Evolutionary conservation across 1,140 invertebrate species (phyloP), one percentile per base, ranked within the genome.

Genomic region (Apolygus lucorum): DNA sequence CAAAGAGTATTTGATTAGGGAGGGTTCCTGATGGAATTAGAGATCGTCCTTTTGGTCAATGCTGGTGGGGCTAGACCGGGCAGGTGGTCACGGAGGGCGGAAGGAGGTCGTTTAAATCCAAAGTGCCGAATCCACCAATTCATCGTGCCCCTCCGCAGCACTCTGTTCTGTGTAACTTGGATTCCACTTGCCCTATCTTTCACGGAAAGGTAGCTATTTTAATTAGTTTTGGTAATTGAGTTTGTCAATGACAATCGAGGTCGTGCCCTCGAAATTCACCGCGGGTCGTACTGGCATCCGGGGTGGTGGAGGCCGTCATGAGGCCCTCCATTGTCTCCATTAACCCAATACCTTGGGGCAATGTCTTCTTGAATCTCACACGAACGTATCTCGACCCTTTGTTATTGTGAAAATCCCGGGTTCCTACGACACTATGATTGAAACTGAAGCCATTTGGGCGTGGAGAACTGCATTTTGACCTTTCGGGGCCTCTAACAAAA

Each of bases 141-240:
- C 34, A 17, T 17, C 17, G 34, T 11, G 8, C 34, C 34, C 34
- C 34, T 49, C 34, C 8, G 8, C 34, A 17, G 8, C 34, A 49
- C 8, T 17, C 34, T 17, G 34, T 11, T 17, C 34, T 49, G 34
- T 17, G 8, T 11, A 49, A 11, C 34, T 11, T 17, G 17, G 17
- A 49, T 17, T 17, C 17, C 34, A 8, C 34, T 17, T 49, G 17
- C 34, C 34, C 17, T 11, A 8, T 49, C 34, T 49, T 49, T 17
- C 34, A 49, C 8, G 8, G 8, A 8, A 49, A 11, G 34, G 17
- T 8, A 49, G 34, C 34, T 49, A 49, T 49, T 49, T 49, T 49
- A 49, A 49, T 49, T 49, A 49, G 34, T 49, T 49, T 49, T 49
- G 34, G 34, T 49, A 49, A 49, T 49, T 49, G 34, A 49, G 34